phyloP scores from a whole-genome alignment of 2,888 invertebrate genomes.

The Acrobasis consociella region DNA sequence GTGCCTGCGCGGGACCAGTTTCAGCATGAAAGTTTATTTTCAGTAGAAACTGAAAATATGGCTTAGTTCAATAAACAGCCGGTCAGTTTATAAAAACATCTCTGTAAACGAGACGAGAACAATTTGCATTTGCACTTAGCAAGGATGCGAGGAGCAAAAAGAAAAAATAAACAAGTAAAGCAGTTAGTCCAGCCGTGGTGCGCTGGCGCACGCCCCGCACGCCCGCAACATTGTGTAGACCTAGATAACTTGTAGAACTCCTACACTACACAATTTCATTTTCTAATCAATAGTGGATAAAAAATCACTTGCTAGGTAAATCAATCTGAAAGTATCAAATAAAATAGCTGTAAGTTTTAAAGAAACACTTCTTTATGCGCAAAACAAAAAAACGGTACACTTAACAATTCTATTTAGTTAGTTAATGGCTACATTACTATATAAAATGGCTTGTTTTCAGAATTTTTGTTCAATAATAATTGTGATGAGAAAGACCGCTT shows the following conservation, averaged over 20 bases:
- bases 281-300: too few relatives aligned
- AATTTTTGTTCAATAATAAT: neutral
- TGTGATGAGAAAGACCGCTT: conserved; percentile 3
- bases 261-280: neutral
- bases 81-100: conserved; percentile 66
- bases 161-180: conserved; percentile 59
- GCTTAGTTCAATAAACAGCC: conserved; percentile 58
- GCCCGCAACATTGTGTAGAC: conserved; percentile 6
- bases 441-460: neutral
- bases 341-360: too few relatives aligned
- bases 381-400: too few relatives aligned
- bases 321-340: too few relatives aligned
- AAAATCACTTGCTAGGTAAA: too few relatives aligned
- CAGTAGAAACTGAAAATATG: conserved; percentile 36
- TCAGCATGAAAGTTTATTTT: too few relatives aligned
- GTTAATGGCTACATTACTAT: too few relatives aligned
- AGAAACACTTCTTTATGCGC: too few relatives aligned
- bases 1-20: too few relatives aligned
- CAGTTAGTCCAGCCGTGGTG: conserved; percentile 53
- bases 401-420: too few relatives aligned
- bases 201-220: conserved; percentile 33
- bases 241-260: conserved; percentile 26
- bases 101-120: conserved; percentile 71
- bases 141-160: conserved; percentile 57
- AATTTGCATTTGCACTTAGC: conserved; percentile 75